Conservation (phyloP, 2,113 vertebrate genomes). For the Clarias magur region DNA sequence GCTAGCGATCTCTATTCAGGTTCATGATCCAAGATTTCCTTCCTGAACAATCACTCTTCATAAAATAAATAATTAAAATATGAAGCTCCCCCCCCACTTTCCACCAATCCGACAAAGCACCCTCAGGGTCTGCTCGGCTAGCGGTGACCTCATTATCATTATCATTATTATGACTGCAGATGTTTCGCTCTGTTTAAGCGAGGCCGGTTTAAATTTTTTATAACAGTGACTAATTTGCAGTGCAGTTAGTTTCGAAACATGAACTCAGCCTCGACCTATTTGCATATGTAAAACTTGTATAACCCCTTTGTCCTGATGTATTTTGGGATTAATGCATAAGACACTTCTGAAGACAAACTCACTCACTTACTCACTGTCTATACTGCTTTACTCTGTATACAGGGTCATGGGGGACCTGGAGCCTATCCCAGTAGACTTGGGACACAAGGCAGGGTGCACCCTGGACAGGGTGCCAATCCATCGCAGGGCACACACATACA, state of each 20-base stretch:
- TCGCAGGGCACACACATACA: no score
- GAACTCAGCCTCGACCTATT: neutral
- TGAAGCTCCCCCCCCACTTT: constrained; percentile 48
- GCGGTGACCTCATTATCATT: constrained; percentile 22
- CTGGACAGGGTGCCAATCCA: no score
- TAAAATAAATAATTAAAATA: constrained; percentile 51
- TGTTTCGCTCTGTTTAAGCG: constrained; percentile 19
- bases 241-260: constrained; percentile 1
- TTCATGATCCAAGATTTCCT: constrained; percentile 53
- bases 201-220: neutral
- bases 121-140: constrained; percentile 16
- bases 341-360: neutral
- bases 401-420: no score
- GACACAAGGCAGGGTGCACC: no score
- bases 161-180: neutral
- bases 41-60: constrained; percentile 41
- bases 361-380: no score
- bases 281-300: constrained; percentile 18
- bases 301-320: neutral
- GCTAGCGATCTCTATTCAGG: constrained; percentile 48
- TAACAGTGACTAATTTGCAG: constrained; percentile 9
- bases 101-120: constrained; percentile 45
- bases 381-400: no score
- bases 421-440: no score
- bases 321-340: neutral